Evolutionary conservation across 2,797 vertebrate genomes (phyloP).

Genomic region (Mycteria americana): DNA sequence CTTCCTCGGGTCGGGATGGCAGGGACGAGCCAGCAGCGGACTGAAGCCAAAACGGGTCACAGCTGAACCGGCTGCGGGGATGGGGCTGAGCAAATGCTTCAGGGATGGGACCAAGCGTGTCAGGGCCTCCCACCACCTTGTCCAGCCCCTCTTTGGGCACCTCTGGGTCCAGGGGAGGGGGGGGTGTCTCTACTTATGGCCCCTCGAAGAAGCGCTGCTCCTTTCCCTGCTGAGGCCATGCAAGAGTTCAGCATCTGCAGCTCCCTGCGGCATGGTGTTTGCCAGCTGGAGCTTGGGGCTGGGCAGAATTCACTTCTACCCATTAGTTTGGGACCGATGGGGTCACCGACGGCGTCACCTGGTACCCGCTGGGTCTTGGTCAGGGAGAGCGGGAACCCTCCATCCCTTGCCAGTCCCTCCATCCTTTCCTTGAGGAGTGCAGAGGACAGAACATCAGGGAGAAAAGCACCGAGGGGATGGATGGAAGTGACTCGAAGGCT

Average conservation of each 20-base stretch:
- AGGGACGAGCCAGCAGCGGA: accelerated
- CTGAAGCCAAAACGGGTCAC: neutral
- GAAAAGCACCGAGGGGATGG: neutral
- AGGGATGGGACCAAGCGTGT: neutral
- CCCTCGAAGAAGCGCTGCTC: neutral
- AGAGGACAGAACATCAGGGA: neutral
- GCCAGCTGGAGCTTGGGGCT: neutral
- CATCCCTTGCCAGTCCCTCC: neutral
- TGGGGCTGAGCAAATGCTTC: neutral
- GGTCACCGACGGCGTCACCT: neutral
- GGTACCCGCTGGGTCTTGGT: accelerated
- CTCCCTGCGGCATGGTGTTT: neutral
- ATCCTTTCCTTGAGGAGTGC: neutral
- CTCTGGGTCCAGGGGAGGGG: neutral
- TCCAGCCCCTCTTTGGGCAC: neutral
- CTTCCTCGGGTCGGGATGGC: neutral
- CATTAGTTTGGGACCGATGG: accelerated
- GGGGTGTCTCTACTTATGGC: neutral
- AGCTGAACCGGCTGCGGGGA: neutral
- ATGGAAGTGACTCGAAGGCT: neutral
- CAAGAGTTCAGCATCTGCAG: neutral
- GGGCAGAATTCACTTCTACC: neutral
- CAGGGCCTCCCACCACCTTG: neutral
- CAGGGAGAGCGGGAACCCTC: accelerated
- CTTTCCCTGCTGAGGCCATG: neutral